A percentile compares a stretch with the other conserved stretches of the same genome.
Evolutionary conservation across 2,113 vertebrate species (phyloP).

Genomic region (Fregetta grallaria): DNA sequence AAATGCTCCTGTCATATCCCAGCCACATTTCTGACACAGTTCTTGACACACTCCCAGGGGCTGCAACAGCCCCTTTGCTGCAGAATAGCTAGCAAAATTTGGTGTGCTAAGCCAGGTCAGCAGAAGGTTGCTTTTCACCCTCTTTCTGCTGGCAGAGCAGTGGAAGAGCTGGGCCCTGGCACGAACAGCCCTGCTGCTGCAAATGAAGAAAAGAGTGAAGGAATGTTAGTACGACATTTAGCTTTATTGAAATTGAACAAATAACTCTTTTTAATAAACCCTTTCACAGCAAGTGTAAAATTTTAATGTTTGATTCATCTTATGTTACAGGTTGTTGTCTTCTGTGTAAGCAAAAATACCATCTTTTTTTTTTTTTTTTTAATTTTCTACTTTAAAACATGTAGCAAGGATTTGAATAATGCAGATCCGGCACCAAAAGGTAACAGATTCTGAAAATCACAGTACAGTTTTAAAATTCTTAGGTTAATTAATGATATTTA

Average conservation of each 20-base stretch:
- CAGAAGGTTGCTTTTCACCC: neutral
- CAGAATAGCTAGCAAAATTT: neutral
- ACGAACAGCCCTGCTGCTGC: neutral
- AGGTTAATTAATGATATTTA: conserved; percentile 77
- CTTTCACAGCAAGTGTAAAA: conserved; percentile 82
- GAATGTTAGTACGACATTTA: conserved; percentile 78
- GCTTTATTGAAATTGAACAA: conserved; percentile 90
- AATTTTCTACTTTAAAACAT: conserved; percentile 79
- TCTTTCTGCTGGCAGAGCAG: neutral
- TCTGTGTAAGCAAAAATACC: conserved; percentile 82
- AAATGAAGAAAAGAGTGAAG: conserved; percentile 9
- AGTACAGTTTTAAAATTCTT: conserved; percentile 80
- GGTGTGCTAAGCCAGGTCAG: neutral
- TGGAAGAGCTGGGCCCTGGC: neutral
- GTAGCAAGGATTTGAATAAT: conserved; percentile 78
- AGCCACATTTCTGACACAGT: neutral
- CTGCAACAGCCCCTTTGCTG: neutral
- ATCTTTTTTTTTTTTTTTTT: conserved; percentile 38
- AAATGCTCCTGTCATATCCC: neutral
- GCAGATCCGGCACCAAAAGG: conserved; percentile 79
- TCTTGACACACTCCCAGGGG: neutral
- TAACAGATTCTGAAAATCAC: conserved; percentile 83
- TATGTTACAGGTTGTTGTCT: conserved; percentile 72
- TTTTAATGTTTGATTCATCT: conserved; percentile 70
- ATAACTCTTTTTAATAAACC: conserved; percentile 79